Base-by-base conservation (phyloP, 1,140 invertebrate species). In the Geopemphigus sp. region DNA sequence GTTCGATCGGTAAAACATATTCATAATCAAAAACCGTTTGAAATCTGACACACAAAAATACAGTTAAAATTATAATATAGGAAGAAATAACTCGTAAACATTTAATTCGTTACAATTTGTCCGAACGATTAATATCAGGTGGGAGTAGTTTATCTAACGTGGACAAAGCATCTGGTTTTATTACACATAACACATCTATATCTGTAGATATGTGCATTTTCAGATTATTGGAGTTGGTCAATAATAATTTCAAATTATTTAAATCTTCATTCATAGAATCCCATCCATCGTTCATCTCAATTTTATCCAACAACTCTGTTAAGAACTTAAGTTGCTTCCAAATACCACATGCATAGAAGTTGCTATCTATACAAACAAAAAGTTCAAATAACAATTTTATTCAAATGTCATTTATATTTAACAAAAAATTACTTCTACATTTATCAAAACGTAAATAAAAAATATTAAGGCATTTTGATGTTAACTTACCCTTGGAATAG, bases 261-360 rank as follows among this genome's bases (percentile, higher is more conserved):
- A 94, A 88, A 82, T 90, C 88, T 73, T 83, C 84, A n/a, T 90
- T 82, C 19, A 92, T 88, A 82, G 24, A 54, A 24, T 4, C 3
- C 89, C 86, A 72, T 86, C 84, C 24, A 88, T 86, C 87, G 22
- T 89, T 85, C 1, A 86, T 85, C 3, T 89, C 88, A 10, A 95
- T 83, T 80, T 87, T 86, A 66, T 90, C 86, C 1, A 91, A 82
- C 0, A 95, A 81, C 39, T 90, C 87, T 19, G 88, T 90, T 10
- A 96, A 87, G 84, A 96, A 95, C 70, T 89, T 90, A 61, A 92
- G 90, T 83, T 96, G 94, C 0, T 90, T 87, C 15, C 95, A 84
- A 81, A 94, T 88, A 74, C 90, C 91, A 64, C 87, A 88, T 72
- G 89, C 86, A 83, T 90, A 89, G 81, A 90, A 85, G 84, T 95